Percentiles rank a stretch among this genome's conserved stretches.
Conservation (phyloP, 35 echinoderm and acorn worm genomes). For the Lytechinus pictus region DNA sequence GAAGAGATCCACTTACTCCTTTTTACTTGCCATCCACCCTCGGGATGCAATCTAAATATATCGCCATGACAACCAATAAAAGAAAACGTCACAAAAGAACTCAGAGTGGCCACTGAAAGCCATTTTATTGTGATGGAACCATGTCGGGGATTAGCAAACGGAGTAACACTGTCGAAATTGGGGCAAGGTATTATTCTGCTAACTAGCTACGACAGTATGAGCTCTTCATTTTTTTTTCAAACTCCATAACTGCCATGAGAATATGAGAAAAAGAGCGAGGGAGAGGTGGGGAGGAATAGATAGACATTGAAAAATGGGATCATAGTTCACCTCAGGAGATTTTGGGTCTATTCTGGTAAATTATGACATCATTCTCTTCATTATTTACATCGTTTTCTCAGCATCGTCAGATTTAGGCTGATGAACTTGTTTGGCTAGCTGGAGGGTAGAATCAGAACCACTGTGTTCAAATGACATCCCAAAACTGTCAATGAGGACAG, state of each 20-base stretch:
- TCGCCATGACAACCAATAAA: constrained; percentile 52
- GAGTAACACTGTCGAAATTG: constrained; percentile 34
- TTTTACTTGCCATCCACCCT: constrained; percentile 29
- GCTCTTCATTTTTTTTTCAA: constrained; percentile 10
- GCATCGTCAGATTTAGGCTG: background rate
- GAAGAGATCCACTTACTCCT: constrained; percentile 15
- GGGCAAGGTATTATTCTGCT: constrained; percentile 40
- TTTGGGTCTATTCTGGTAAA: constrained; percentile 1
- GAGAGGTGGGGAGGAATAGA: background rate
- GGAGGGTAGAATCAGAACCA: background rate
- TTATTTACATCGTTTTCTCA: background rate
- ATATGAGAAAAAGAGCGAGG: background rate
- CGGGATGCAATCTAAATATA: constrained; percentile 52
- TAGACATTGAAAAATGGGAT: background rate
- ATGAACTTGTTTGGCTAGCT: background rate
- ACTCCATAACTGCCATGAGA: background rate
- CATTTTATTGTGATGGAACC: constrained; percentile 14
- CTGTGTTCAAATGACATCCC: background rate
- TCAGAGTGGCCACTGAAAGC: constrained; percentile 8
- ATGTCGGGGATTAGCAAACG: constrained; percentile 11
- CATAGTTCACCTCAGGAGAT: background rate
- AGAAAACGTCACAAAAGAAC: constrained; percentile 52
- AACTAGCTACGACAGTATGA: constrained; percentile 34
- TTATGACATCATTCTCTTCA: constrained; percentile 12
- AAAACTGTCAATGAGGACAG: background rate